Base-by-base conservation (phyloP, 2,113 vertebrate genomes). In the Helogale parvula region DNA sequence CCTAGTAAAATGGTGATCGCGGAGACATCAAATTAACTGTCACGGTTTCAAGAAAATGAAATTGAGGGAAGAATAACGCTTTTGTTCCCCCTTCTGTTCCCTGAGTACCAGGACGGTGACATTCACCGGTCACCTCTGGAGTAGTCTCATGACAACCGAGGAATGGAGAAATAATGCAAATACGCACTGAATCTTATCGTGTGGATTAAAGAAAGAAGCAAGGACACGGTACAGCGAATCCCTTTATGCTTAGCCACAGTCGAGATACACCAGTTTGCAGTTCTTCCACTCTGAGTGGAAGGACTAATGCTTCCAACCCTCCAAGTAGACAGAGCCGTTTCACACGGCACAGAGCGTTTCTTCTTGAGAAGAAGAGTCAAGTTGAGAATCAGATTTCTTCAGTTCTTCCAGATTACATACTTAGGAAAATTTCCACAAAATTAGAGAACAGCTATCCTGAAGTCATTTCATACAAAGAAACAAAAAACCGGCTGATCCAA, bases 51-150 rank as follows among this genome's bases (percentile, higher is more conserved):
- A 82, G 60, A 91, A 95, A 88, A 85, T 71, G 35, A 92, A 76
- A 95, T 33, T n/a, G n/a, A 68, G 93, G 80, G 94, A 85, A 77
- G 50, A 93, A 71, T 19, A 68, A 84, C 80, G 68, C 29, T 82
- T 97, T 69, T 84, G 72, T 93, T 91, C 80, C 35, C 35, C 15
- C 1, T 45, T 88, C 86, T 90, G 96, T 84, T 69, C 91, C 97
- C 94, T 89, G 89, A 97, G 95, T 57, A 65, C 60, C 35, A 60
- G 16, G n/a, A 63, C 50, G 68, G 69, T 68, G 16, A 69, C 65
- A 16, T 8, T 33, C 65, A 88, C 0, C 21, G 85, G 31, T 41
- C n/a, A 63, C 35, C 54, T 96, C 88, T 69, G 54, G 66, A 63
- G 77, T 35, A 76, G 19, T 77, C 81, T 77, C 21, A 33, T 1